Conservation (phyloP, 2,113 vertebrate species). For the Paralichthys olivaceus region DNA sequence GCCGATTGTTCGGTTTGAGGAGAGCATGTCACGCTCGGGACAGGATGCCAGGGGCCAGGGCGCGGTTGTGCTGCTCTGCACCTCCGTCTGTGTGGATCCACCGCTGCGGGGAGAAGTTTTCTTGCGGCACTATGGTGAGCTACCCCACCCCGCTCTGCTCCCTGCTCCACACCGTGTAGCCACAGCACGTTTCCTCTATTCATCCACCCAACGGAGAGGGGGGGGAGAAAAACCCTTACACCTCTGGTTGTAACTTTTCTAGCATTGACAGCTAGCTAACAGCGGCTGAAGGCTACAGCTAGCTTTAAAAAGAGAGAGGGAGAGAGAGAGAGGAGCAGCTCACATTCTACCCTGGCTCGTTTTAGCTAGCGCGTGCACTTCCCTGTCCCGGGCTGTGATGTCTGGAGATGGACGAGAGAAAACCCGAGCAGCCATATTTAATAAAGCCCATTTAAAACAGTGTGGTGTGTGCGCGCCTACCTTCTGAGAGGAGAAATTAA, state of each 20-base stretch:
- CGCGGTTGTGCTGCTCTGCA: slow-evolving; percentile 67
- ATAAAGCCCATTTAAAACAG: neutral
- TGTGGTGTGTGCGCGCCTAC: slow-evolving; percentile 53
- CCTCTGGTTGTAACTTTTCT: slow-evolving; percentile 10
- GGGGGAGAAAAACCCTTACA: neutral
- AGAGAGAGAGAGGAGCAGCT: neutral
- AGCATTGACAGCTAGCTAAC: neutral
- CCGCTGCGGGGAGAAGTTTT: slow-evolving; percentile 68
- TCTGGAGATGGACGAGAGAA: slow-evolving; percentile 18
- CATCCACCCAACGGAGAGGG: neutral
- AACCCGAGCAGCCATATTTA: neutral
- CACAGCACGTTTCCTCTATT: slow-evolving; percentile 17
- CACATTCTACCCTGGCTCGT: slow-evolving; percentile 52
- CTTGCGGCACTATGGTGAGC: slow-evolving; percentile 64
- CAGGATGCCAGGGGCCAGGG: slow-evolving; percentile 67
- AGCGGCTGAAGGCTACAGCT: slow-evolving; percentile 38
- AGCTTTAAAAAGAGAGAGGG: slow-evolving; percentile 32
- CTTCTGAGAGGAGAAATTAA: slow-evolving; percentile 62
- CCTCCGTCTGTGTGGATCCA: slow-evolving; percentile 59
- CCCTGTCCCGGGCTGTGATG: slow-evolving; percentile 40
- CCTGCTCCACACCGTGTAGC: slow-evolving; percentile 2
- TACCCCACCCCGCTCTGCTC: slow-evolving; percentile 65
- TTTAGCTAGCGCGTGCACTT: slow-evolving; percentile 76
- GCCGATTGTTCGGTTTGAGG: slow-evolving; percentile 20
- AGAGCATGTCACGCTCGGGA: neutral